Percentiles rank a stretch among this genome's conserved stretches.
These are phyloP conservation scores for Subanguina moxae DNA, from an alignment of 1,140 invertebrate genomes.

Conservation along the genomic window DNA sequence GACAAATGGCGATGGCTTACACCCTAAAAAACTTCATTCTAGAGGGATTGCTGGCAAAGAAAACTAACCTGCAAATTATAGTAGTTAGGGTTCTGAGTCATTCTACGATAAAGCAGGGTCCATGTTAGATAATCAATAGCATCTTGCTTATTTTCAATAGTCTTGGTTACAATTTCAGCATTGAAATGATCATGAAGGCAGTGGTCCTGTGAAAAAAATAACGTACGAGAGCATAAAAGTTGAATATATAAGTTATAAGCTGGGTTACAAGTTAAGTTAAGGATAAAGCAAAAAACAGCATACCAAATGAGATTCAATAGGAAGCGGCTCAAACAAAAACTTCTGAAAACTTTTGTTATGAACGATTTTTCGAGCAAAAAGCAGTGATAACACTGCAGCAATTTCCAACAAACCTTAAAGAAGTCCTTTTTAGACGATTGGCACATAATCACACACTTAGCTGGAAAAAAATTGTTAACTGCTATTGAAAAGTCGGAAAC, in stretches of 20 bases:
- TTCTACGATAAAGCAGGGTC: slow-evolving; percentile 92
- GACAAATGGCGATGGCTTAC: slow-evolving; percentile 83
- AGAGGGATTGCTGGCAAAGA: not conserved
- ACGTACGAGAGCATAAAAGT: no score
- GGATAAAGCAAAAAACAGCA: no score
- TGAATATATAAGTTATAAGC: no score
- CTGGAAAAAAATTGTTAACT: slow-evolving; percentile 14
- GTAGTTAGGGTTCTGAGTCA: slow-evolving; percentile 99
- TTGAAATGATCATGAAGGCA: slow-evolving; percentile 98
- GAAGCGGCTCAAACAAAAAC: slow-evolving; percentile 91
- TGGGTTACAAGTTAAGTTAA: no score
- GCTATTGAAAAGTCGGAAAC: not conserved
- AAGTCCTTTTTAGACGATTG: slow-evolving; percentile 96
- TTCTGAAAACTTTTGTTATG: no score
- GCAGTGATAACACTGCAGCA: no score
- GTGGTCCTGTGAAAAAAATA: slow-evolving; percentile 71
- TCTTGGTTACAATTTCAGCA: slow-evolving; percentile 98
- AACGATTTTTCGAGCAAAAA: no score
- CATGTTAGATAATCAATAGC: slow-evolving; percentile 98
- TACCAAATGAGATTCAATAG: slow-evolving; percentile 85
- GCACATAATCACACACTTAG: slow-evolving; percentile 86
- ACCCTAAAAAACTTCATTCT: slow-evolving; percentile 60
- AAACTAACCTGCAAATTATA: slow-evolving; percentile 79
- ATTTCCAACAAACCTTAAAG: slow-evolving; percentile 68
- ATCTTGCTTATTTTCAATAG: slow-evolving; percentile 99